Conservation (phyloP, 1,140 invertebrate genomes). For the Dermatophagoides farinae region DNA sequence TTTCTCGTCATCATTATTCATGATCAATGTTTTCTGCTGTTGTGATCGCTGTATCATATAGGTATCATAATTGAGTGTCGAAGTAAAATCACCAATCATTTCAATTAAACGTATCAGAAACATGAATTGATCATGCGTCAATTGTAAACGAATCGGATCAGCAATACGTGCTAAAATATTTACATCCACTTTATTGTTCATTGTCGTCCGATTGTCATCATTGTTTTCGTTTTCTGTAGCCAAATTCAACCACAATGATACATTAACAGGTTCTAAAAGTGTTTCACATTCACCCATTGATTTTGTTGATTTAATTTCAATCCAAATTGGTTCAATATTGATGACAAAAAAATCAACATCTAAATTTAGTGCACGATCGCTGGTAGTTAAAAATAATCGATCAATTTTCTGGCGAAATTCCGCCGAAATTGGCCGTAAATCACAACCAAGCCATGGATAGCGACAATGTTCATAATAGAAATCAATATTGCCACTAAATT, state of each 20-base stretch:
- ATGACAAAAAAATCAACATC: constrained; percentile 7
- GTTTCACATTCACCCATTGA: neutral
- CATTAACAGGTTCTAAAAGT: constrained; percentile 5
- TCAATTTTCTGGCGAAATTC: constrained; percentile 4
- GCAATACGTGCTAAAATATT: constrained; percentile 3
- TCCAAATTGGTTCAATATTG: constrained; percentile 13
- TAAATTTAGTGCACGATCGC: neutral
- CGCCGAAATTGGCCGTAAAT: neutral
- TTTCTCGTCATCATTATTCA: neutral
- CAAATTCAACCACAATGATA: neutral
- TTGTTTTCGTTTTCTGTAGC: neutral
- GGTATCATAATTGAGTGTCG: constrained; percentile 7
- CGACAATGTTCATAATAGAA: neutral
- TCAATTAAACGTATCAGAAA: constrained; percentile 12
- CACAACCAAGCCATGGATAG: constrained; percentile 12
- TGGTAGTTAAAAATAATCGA: neutral
- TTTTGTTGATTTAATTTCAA: constrained; percentile 1
- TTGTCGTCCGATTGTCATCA: neutral
- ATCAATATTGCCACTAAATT: neutral
- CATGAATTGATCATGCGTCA: constrained; percentile 12
- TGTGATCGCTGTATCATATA: constrained; percentile 4
- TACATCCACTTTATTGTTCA: neutral
- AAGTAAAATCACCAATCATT: constrained; percentile 9
- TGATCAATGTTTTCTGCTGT: too few relatives aligned
- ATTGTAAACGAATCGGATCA: neutral